Evolutionary conservation across 92 coral and sea anemone species (phyloP).

Genomic region (Montipora capitata): DNA sequence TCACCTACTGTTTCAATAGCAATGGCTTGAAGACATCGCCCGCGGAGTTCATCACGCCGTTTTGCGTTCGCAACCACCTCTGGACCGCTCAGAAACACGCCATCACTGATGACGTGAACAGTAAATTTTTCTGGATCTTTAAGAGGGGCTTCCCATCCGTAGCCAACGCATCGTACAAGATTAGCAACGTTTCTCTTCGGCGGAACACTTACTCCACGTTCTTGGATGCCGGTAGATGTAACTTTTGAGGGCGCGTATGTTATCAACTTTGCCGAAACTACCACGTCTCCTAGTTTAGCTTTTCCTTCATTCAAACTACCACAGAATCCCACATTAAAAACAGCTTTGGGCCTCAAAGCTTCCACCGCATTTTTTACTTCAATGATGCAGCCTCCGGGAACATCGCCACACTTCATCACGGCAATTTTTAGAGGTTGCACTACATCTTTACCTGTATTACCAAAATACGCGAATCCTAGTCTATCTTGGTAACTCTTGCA

Average conservation of each 20-base stretch:
- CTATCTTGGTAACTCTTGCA: no score
- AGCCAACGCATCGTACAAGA: neutral
- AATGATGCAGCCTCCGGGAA: no score
- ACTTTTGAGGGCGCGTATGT: neutral
- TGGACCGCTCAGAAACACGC: neutral
- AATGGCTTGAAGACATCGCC: neutral
- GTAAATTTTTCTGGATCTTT: neutral
- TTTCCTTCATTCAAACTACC: neutral
- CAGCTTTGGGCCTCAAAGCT: neutral
- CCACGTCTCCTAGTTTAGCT: neutral
- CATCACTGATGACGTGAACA: neutral
- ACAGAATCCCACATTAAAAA: neutral
- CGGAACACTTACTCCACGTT: neutral
- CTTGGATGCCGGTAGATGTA: neutral
- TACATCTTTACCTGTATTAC: no score
- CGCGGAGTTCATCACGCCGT: no score
- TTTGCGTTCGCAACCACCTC: no score
- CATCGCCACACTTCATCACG: no score
- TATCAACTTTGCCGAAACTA: neutral
- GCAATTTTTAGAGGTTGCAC: no score
- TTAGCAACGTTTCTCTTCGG: neutral
- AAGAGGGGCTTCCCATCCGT: neutral
- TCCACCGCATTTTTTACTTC: no score
- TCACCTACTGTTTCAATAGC: constrained; percentile 38
- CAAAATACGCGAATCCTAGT: no score